Percentiles rank a stretch among this genome's conserved stretches.
Conservation (phyloP, 2,888 invertebrate species). For the Onchidella celtica region DNA sequence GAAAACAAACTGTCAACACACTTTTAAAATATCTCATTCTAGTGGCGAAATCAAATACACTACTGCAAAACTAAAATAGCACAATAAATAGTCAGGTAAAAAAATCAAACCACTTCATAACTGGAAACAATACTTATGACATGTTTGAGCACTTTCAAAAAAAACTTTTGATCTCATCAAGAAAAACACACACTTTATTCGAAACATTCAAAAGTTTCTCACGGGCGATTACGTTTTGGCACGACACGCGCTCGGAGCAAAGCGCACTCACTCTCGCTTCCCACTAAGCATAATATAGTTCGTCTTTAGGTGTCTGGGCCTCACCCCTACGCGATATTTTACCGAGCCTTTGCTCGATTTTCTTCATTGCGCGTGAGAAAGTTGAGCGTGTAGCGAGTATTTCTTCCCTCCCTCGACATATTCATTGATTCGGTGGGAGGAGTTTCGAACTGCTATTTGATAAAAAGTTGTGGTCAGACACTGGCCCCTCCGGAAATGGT, state of each 20-base stretch:
- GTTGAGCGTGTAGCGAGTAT: neutral
- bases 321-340: neutral
- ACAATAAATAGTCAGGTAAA: too few relatives aligned
- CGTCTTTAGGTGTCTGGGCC: neutral
- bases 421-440: slow-evolving; percentile 17
- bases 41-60: too few relatives aligned
- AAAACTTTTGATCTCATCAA: too few relatives aligned
- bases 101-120: too few relatives aligned
- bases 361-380: slow-evolving; percentile 2
- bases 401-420: neutral
- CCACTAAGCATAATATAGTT: neutral
- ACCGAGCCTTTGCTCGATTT: neutral
- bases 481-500: too few relatives aligned
- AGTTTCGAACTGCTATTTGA: neutral
- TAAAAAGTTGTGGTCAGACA: neutral
- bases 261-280: neutral
- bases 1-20: too few relatives aligned
- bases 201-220: neutral
- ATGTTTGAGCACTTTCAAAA: too few relatives aligned
- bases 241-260: neutral
- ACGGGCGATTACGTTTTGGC: neutral
- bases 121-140: too few relatives aligned
- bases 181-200: too few relatives aligned
- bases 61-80: too few relatives aligned
- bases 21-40: too few relatives aligned